Conservation (phyloP, 2,888 invertebrate species). For the Drosophila sordidapex region DNA sequence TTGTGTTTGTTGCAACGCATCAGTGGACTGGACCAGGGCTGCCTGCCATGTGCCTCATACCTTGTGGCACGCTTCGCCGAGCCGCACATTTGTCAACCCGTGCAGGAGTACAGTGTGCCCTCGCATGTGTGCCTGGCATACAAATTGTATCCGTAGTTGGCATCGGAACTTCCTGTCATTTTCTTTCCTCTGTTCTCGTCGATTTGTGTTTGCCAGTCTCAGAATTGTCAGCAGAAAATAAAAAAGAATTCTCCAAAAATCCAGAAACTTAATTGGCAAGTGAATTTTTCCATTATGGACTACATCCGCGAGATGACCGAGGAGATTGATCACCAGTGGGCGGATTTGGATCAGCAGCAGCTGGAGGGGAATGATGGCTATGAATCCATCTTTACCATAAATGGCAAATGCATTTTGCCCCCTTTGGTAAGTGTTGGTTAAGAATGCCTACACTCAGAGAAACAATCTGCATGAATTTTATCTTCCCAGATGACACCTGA, state of each 20-base stretch:
- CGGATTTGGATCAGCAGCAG: not conserved
- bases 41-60: conserved; percentile 21
- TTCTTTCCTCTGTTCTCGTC: conserved; percentile 4
- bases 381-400: conserved; percentile 41
- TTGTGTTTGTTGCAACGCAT: conserved; percentile 68
- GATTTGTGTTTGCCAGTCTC: conserved; percentile 17
- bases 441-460: too few relatives aligned
- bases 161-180: conserved; percentile 9
- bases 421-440: conserved; percentile 51
- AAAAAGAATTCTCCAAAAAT: not conserved
- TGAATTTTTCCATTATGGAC: conserved; percentile 44
- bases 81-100: conserved; percentile 60
- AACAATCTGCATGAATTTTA: too few relatives aligned
- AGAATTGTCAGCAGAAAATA: not conserved
- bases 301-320: conserved; percentile 36
- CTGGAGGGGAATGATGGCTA: not conserved
- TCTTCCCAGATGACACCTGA: conserved; percentile 52
- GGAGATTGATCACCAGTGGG: conserved; percentile 11
- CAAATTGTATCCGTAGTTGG: conserved; percentile 16
- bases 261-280: conserved; percentile 14
- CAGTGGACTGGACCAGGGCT: conserved; percentile 13
- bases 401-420: conserved; percentile 53
- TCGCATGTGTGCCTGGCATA: conserved; percentile 44
- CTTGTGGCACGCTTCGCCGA: conserved; percentile 60
- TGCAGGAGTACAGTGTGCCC: conserved; percentile 11